Evolutionary conservation across 2,113 vertebrate species (phyloP).

Genomic region (Xyliphius kryptos): DNA sequence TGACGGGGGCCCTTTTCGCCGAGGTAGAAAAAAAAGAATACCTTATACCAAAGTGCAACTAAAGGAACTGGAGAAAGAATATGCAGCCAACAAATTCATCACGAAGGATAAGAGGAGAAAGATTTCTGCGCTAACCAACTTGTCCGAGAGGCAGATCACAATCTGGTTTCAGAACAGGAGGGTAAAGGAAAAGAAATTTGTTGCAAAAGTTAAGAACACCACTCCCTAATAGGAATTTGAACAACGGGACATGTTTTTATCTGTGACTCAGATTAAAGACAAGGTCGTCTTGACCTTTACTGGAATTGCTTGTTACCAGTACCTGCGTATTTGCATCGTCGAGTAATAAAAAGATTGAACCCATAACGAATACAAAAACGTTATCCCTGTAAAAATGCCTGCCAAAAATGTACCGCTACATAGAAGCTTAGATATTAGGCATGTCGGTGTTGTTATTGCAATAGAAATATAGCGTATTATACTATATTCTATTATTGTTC

Average conservation of each 20-base stretch:
- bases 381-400: no score
- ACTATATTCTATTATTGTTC: conserved; percentile 30
- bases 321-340: no score
- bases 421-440: conserved; percentile 25
- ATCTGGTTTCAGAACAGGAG: conserved; percentile 96
- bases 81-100: conserved; percentile 87
- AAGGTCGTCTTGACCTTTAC: no score
- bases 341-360: no score
- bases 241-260: conserved; percentile 9
- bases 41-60: conserved; percentile 90
- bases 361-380: no score
- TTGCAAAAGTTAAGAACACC: conserved; percentile 79
- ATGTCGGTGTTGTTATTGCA: conserved; percentile 47
- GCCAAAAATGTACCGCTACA: no score
- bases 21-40: conserved; percentile 88
- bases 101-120: conserved; percentile 93
- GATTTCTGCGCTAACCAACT: conserved; percentile 81
- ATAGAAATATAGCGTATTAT: conserved; percentile 43
- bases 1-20: conserved; percentile 82
- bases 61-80: conserved; percentile 90
- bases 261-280: conserved; percentile 34
- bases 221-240: conserved; percentile 55
- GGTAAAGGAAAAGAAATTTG: conserved; percentile 92
- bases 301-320: no score
- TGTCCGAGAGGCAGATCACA: conserved; percentile 89